Percentiles rank a stretch among this genome's conserved stretches.
These are phyloP conservation scores for Naja naja DNA, from an alignment of 2,113 vertebrate species.

Conservation along the genomic window DNA sequence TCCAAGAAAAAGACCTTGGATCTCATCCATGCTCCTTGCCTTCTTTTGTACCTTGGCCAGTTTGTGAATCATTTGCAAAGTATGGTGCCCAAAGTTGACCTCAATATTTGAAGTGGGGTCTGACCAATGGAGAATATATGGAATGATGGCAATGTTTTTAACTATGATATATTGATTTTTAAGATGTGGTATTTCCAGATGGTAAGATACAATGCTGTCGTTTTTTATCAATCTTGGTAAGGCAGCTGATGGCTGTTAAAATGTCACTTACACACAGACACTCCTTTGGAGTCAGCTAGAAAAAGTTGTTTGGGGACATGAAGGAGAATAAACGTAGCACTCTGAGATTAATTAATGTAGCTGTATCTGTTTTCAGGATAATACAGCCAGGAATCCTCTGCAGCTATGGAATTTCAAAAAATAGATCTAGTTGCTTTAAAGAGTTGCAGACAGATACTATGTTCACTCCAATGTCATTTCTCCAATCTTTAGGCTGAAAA, in stretches of 20 bases:
- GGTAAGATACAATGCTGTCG: not conserved
- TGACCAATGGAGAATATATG: not conserved
- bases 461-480: not conserved
- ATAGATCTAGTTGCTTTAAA: not conserved
- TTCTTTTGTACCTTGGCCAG: not conserved
- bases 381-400: not conserved
- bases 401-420: not conserved
- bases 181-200: not conserved
- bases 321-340: not conserved
- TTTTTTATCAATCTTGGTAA: not conserved
- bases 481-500: not conserved
- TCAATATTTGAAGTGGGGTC: not conserved
- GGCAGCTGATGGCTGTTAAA: not conserved
- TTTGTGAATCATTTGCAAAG: not conserved
- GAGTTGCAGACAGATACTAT: not conserved
- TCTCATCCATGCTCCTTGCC: not conserved
- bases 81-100: not conserved
- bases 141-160: not conserved
- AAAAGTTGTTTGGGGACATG: not conserved
- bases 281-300: not conserved
- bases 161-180: not conserved
- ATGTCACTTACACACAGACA: not conserved
- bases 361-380: not conserved
- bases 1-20: not conserved
- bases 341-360: not conserved